Conservation (phyloP, 2,888 invertebrate species). For the Lumbricus terrestris region DNA sequence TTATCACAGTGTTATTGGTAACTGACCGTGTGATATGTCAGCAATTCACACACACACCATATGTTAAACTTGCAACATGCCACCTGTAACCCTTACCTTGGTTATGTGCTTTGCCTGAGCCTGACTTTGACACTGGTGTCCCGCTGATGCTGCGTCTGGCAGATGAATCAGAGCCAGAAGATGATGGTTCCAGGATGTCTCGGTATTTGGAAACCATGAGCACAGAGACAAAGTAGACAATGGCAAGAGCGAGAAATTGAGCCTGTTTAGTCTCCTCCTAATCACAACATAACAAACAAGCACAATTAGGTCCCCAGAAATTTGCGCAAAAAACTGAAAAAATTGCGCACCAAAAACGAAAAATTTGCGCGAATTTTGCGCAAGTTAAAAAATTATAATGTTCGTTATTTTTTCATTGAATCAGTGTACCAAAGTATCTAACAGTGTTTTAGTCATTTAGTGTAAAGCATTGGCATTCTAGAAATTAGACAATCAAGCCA, state of each 20-base stretch:
- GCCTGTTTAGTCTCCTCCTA: conserved; percentile 99
- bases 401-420: no score
- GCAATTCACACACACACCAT: not conserved
- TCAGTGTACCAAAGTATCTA: no score
- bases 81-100: conserved; percentile 5
- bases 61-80: not conserved
- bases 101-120: not conserved
- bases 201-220: conserved; percentile 99
- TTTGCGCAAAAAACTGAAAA: no score
- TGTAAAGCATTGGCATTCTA: no score
- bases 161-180: conserved; percentile 25
- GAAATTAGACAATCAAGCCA: no score
- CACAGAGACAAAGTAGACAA: conserved; percentile 98
- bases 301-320: no score
- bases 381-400: no score
- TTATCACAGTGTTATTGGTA: not conserved
- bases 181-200: conserved; percentile 88
- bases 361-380: no score
- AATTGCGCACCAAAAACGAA: no score
- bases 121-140: conserved; percentile 4
- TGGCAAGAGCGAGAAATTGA: conserved; percentile 96
- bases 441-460: no score
- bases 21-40: not conserved
- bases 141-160: conserved; percentile 13
- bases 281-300: not conserved